phyloP scores from a whole-genome alignment of 2,113 vertebrate species.

The Passer domesticus region DNA sequence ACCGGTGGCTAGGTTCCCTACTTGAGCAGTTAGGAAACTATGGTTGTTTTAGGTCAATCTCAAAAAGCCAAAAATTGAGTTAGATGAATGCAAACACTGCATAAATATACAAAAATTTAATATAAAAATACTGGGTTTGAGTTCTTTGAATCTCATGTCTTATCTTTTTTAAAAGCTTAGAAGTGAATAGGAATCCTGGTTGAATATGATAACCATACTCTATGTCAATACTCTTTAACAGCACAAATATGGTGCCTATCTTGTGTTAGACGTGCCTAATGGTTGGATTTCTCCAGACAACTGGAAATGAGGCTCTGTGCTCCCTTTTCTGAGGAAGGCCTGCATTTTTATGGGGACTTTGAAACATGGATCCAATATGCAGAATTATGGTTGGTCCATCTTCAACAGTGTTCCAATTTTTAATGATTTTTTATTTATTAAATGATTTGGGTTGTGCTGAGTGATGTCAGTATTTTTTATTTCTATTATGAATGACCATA shows the following conservation, averaged over 20 bases:
- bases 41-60: not conserved
- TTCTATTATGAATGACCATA: not conserved
- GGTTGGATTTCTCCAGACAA: not conserved
- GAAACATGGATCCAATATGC: not conserved
- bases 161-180: not conserved
- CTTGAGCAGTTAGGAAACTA: not conserved
- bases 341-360: not conserved
- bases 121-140: not conserved
- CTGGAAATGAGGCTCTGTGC: not conserved
- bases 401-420: not conserved
- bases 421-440: not conserved
- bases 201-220: not conserved
- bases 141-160: not conserved
- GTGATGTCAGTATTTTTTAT: not conserved
- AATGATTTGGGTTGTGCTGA: not conserved
- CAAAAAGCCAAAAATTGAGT: not conserved
- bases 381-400: not conserved
- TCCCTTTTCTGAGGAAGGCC: not conserved
- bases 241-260: not conserved
- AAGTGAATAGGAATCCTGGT: not conserved
- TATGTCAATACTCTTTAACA: not conserved
- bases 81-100: not conserved
- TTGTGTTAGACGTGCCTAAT: not conserved
- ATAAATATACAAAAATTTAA: not conserved
- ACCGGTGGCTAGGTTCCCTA: not conserved